Base-by-base conservation (phyloP, 2,888 invertebrate species). In the Fissipunctia ypsillon region DNA sequence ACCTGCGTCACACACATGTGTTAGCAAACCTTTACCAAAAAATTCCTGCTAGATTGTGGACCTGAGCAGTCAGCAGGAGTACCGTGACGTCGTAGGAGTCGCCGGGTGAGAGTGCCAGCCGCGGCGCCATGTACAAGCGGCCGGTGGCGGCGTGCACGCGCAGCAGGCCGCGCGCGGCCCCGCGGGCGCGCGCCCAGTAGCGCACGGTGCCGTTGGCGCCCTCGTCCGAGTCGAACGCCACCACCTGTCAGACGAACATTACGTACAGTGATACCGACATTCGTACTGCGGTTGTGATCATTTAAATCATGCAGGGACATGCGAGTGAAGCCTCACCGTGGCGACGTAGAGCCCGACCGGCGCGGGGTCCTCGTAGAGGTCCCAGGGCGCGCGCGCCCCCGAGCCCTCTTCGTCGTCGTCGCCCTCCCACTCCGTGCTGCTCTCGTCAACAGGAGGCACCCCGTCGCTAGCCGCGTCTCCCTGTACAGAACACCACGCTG, bases 71-170 rank as follows among this genome's bases (percentile, higher is more conserved):
- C 7, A 7, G 71, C 19, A n/a, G 28, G n/a, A 52, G n/a, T 75
- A 72, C 79, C 72, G 94, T 90, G 69, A 94, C 83, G 69, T 95
- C 95, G 83, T 91, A 88, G 45, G 91, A 69, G 83, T 88, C 91
- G 64, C 98, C 98, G 59, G 97, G 96, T 83, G 97, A 97, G 83
- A 98, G 97, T 69, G 97, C 97, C 86, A 91, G 90, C 56, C 89
- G 86, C 75, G 97, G 97, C 82, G 97, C 97, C 60, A 98, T 97
- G 93, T 97, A 98, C 73, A 99, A 97, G 90, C 98, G 97, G 22
- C 99, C 99, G 19, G 98, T 98, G 86, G 95, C 95, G 31, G 98
- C 97, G 94, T 99, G 97, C 88, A 99, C 98, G 81, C 97, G 97
- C 95, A 99, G 98, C 90, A 97, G 97, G 43, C 98, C 97, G 85